Conservation (phyloP, 2,797 vertebrate genomes). For the Gambelia wislizenii region DNA sequence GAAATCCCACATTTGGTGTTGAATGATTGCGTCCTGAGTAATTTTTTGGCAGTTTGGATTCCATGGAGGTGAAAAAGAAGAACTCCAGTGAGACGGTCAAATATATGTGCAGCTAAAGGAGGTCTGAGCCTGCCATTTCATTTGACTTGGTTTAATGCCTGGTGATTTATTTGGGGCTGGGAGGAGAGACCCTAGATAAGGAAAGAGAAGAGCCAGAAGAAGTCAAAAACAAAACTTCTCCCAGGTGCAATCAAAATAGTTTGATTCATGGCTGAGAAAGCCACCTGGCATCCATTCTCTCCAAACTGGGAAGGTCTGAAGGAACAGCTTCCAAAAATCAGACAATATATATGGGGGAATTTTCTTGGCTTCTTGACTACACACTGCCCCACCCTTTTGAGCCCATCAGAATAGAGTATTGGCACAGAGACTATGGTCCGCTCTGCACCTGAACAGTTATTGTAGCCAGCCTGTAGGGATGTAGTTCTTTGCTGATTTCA, state of each 20-base stretch:
- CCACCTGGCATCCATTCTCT: not conserved
- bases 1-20: not conserved
- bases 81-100: constrained; percentile 9
- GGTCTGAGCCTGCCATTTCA: not conserved
- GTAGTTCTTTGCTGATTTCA: too few relatives aligned
- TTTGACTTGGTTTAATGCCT: constrained; percentile 31
- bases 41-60: constrained; percentile 50
- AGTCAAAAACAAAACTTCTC: not conserved
- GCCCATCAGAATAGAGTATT: not conserved
- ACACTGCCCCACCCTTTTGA: not conserved
- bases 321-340: not conserved
- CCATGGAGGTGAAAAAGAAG: constrained; percentile 29
- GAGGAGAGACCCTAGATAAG: too few relatives aligned
- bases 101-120: constrained; percentile 29
- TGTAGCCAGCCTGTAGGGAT: too few relatives aligned
- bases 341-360: not conserved
- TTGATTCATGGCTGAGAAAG: not conserved
- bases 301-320: not conserved
- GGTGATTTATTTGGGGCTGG: constrained; percentile 27
- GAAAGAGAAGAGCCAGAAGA: not conserved
- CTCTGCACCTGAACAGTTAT: not conserved
- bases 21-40: constrained; percentile 8
- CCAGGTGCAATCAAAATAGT: not conserved
- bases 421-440: too few relatives aligned
- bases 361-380: not conserved